A percentile compares a stretch with the other conserved stretches of the same genome.
These are phyloP conservation scores for Amblyornis subalaris DNA, from an alignment of 2,113 vertebrate genomes.

Conservation along the genomic window DNA sequence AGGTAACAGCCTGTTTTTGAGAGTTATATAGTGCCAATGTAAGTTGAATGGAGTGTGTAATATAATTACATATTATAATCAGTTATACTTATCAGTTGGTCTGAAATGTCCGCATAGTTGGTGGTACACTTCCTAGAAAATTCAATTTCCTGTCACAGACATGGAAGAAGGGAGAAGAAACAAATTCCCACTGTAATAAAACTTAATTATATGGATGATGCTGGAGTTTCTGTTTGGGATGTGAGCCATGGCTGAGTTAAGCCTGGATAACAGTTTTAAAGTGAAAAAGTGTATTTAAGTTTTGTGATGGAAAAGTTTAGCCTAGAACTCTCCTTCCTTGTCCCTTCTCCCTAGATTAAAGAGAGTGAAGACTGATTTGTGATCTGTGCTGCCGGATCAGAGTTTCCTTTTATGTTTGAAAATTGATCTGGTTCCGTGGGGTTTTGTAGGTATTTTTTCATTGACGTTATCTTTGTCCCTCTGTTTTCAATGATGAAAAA, in stretches of 20 bases:
- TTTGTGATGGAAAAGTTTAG: not conserved
- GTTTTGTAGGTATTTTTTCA: not conserved
- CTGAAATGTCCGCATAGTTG: not conserved
- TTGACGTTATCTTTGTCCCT: not conserved
- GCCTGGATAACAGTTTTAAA: not conserved
- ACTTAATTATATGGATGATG: not conserved
- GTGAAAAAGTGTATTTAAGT: fast-evolving
- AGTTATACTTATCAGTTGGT: not conserved
- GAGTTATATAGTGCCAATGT: not conserved
- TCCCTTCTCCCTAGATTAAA: not conserved
- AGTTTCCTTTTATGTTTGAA: not conserved
- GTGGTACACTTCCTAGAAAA: not conserved
- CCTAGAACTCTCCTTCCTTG: not conserved
- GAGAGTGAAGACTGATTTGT: not conserved
- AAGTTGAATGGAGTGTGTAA: not conserved
- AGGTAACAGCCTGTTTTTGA: not conserved
- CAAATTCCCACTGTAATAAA: not conserved
- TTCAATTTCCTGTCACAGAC: not conserved
- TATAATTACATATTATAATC: not conserved
- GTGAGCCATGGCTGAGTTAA: not conserved
- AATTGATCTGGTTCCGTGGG: not conserved
- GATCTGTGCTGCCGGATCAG: not conserved
- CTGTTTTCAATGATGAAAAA: not conserved
- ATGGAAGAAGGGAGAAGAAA: not conserved
- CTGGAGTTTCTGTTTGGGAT: not conserved